phyloP scores from a whole-genome alignment of 2,888 invertebrate species.

The Drosophila paranaensis region DNA sequence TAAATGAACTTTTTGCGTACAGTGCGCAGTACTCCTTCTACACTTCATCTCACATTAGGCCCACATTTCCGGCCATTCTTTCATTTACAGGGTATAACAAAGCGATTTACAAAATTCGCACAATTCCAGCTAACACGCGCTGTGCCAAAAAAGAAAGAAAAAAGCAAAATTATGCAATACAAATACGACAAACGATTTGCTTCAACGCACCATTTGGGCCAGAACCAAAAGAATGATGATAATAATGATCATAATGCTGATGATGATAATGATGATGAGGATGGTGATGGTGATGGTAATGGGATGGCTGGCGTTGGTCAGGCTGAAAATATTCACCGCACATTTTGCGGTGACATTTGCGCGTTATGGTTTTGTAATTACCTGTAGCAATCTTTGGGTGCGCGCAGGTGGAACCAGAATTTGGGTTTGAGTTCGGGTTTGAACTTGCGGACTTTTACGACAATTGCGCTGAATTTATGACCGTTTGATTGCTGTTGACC shows the following conservation, averaged over 20 bases:
- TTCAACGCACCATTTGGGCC: slow-evolving; percentile 49
- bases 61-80: neutral
- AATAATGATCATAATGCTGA: slow-evolving; percentile 6
- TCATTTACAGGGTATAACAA: slow-evolving; percentile 24
- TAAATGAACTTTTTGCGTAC: neutral
- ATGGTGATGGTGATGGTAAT: slow-evolving; percentile 12
- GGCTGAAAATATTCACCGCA: slow-evolving; percentile 58
- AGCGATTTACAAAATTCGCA: slow-evolving; percentile 49
- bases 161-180: slow-evolving; percentile 57
- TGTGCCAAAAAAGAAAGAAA: slow-evolving; percentile 23
- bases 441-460: slow-evolving; percentile 39
- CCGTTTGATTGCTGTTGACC: slow-evolving; percentile 64
- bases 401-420: neutral
- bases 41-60: neutral
- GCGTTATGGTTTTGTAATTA: slow-evolving; percentile 75
- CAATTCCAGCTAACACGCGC: slow-evolving; percentile 54
- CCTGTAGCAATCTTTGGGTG: slow-evolving; percentile 52
- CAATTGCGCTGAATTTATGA: slow-evolving; percentile 57
- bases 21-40: neutral
- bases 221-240: slow-evolving; percentile 13
- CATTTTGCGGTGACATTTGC: slow-evolving; percentile 72
- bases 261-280: neutral
- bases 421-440: neutral
- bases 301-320: slow-evolving; percentile 5
- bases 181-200: slow-evolving; percentile 54